phyloP scores from a whole-genome alignment of 2,888 invertebrate species.

The Epistrophe eligans region DNA sequence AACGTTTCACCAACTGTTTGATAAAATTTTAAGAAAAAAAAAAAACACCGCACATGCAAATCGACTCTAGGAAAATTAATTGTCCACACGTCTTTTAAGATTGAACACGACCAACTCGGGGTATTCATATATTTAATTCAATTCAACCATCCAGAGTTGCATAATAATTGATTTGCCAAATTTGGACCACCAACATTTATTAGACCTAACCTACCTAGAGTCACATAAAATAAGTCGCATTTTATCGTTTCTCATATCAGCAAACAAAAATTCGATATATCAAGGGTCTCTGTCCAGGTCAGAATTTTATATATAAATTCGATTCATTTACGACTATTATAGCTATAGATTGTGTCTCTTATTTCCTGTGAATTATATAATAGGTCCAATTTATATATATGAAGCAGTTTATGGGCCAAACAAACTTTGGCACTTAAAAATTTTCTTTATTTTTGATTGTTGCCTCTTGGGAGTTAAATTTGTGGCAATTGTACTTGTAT shows the following conservation, averaged over 20 bases:
- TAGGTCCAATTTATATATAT: conserved; percentile 14
- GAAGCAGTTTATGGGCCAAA: conserved; percentile 2
- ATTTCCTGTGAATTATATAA: conserved; percentile 26
- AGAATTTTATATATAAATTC: neutral
- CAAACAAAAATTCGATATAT: neutral
- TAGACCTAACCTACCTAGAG: neutral
- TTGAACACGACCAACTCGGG: conserved; percentile 17
- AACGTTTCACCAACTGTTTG: conserved; percentile 2
- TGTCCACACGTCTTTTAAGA: conserved; percentile 22
- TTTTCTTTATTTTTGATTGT: conserved; percentile 43
- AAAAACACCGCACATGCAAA: conserved; percentile 26
- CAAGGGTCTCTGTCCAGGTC: conserved; percentile 45
- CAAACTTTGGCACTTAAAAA: conserved; percentile 12
- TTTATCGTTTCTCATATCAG: neutral
- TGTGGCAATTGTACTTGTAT: neutral
- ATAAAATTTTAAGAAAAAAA: conserved; percentile 1
- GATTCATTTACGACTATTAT: conserved; percentile 16
- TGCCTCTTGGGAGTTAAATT: conserved; percentile 34
- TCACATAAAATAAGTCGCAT: neutral
- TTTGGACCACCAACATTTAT: conserved; percentile 58
- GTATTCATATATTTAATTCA: conserved; percentile 14
- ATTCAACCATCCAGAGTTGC: conserved; percentile 39
- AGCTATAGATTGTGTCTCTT: neutral
- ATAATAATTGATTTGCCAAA: conserved; percentile 70
- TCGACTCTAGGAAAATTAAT: conserved; percentile 36